A percentile compares a stretch with the other conserved stretches of the same genome.
Conservation (phyloP, 2,888 invertebrate genomes). For the Neocrepidodera transversa region DNA sequence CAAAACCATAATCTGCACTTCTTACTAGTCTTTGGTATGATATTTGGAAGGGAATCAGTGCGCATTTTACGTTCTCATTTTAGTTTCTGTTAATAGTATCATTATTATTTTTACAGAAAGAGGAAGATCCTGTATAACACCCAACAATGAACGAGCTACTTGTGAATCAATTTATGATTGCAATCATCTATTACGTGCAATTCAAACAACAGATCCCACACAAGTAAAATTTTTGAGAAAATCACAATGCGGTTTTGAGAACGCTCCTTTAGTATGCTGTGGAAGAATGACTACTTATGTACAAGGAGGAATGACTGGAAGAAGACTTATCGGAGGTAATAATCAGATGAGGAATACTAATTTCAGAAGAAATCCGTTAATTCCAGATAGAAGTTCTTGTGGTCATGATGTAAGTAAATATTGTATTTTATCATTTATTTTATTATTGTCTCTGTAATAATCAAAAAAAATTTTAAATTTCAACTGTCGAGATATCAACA, state of each 20-base stretch:
- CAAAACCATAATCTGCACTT: no score
- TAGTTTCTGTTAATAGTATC: no score
- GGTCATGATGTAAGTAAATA: conserved; percentile 52
- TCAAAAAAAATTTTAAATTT: no score
- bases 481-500: no score
- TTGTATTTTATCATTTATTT: no score
- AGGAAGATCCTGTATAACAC: conserved; percentile 61
- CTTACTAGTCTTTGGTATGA: no score
- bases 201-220: conserved; percentile 51
- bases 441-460: no score
- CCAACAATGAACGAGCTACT: conserved; percentile 58
- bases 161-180: conserved; percentile 65
- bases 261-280: conserved; percentile 60
- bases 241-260: conserved; percentile 66
- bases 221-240: conserved; percentile 58
- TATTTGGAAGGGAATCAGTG: no score
- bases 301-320: not conserved
- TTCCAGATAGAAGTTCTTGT: conserved; percentile 48
- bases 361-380: conserved; percentile 30
- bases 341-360: conserved; percentile 2
- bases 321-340: not conserved
- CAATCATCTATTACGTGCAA: conserved; percentile 55
- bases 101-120: conserved; percentile 42
- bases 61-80: no score
- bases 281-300: conserved; percentile 46